phyloP scores from a whole-genome alignment of 2,113 vertebrate genomes.

The Oxyruncus cristatus region DNA sequence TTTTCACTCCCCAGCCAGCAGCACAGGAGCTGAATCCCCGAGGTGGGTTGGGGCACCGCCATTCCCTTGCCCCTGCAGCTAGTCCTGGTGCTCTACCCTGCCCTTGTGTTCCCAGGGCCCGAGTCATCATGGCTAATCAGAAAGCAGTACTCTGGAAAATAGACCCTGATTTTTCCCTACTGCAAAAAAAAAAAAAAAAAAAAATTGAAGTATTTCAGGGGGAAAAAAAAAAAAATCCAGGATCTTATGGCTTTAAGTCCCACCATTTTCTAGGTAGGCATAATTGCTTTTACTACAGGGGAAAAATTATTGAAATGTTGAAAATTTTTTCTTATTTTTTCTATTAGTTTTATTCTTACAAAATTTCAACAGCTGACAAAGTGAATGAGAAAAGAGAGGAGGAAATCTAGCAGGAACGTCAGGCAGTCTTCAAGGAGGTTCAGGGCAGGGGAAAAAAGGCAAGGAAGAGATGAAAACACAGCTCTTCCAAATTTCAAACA shows the following conservation, averaged over 20 bases:
- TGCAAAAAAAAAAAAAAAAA: no score
- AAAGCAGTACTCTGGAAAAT: neutral
- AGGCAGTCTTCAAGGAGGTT: neutral
- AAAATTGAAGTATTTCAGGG: neutral
- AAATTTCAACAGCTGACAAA: neutral
- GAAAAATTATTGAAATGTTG: neutral
- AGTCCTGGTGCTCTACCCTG: neutral
- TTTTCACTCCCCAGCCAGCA: accelerated
- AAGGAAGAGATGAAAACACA: neutral
- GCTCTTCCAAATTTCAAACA: neutral
- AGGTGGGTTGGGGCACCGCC: neutral
- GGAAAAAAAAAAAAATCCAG: neutral
- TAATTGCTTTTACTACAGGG: neutral
- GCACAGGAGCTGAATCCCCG: neutral
- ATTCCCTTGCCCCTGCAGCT: neutral
- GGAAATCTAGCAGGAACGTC: accelerated
- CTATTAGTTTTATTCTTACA: neutral
- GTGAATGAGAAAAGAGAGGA: neutral
- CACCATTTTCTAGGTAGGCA: neutral
- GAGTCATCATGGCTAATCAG: accelerated
- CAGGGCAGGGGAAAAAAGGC: neutral
- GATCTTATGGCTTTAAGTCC: neutral
- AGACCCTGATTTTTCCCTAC: neutral
- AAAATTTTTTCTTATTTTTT: neutral
- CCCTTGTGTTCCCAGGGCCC: neutral